Base-by-base conservation (phyloP, 2,888 invertebrate species). In the Amiota minor region DNA sequence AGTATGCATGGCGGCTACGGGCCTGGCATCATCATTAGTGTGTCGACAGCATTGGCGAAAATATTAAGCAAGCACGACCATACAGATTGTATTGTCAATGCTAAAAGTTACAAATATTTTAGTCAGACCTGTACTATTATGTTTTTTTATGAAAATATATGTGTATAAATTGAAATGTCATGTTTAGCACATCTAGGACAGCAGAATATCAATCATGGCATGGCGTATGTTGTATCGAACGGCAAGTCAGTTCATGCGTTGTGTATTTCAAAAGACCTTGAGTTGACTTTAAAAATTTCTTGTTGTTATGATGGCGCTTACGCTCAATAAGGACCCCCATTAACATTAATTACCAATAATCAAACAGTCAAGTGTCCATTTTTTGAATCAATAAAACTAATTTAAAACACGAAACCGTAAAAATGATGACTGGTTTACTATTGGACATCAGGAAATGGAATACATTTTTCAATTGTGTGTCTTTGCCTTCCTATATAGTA, bases 351-450 rank as follows among this genome's bases (percentile, higher is more conserved):
- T 53, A 16, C 53, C 53, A 16, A 1, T 53, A 53, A 53, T 53
- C 35, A 35, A 35, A 35, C 35, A 35, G 35, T 35, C 6, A 35
- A 35, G 6, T 35, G 35, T 50, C 20, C 20, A 18, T 18, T 18
- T 65, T 65, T 65, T 45, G 75, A 86, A 83, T 86, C 85, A 85
- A 83, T 86, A 83, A 76, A 76, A 76, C 77, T 83, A 85, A 81
- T 77, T 86, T 84, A 83, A 83, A 83, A 74, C 45, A 72, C 64
- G 45, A 73, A 73, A 77, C 80, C 80, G 35, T 35, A 79, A 77
- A 80, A 80, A 76, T 83, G 82, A 83, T 20, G 18, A 18, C 16
- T 20, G 18, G 9, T 59, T 35, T 35, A 20, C 3, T 20, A 20
- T 59, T n/a, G 16, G n/a, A 16, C 53, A 53, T 53, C 9, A 53